A percentile compares a stretch with the other conserved stretches of the same genome.
Evolutionary conservation across 2,113 vertebrate genomes (phyloP).

Genomic region (Danionella cerebrum): DNA sequence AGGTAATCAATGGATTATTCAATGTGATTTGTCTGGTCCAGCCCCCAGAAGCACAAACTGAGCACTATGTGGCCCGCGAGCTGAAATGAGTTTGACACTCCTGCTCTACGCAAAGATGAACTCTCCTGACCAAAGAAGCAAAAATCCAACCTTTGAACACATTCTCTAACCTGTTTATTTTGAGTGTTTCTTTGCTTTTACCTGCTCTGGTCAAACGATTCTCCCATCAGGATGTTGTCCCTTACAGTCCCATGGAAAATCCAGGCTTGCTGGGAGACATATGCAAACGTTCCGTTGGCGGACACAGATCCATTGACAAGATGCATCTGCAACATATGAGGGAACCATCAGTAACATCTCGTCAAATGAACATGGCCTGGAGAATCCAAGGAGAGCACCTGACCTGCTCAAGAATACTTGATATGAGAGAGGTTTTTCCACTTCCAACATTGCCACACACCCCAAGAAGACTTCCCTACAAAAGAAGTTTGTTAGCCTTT

Average conservation of each 20-base stretch:
- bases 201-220: constrained; percentile 64
- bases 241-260: constrained; percentile 75
- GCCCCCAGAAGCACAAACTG: too few species aligned
- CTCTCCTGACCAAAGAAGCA: background rate
- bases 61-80: too few species aligned
- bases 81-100: background rate
- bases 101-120: background rate
- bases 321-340: constrained; percentile 60
- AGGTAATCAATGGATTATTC: too few species aligned
- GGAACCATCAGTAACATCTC: background rate
- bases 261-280: constrained; percentile 80
- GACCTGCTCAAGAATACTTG: constrained; percentile 77
- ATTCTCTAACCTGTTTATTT: background rate
- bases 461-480: constrained; percentile 72
- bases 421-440: constrained; percentile 75
- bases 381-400: background rate
- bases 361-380: background rate
- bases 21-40: too few species aligned
- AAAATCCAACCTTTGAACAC: background rate
- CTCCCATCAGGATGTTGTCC: constrained; percentile 78
- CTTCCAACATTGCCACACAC: constrained; percentile 79
- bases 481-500: background rate
- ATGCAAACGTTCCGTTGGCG: constrained; percentile 67
- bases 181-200: constrained; percentile 35
- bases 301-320: constrained; percentile 59